phyloP scores from a whole-genome alignment of 1,140 invertebrate species.

The Achatina immaculata region DNA sequence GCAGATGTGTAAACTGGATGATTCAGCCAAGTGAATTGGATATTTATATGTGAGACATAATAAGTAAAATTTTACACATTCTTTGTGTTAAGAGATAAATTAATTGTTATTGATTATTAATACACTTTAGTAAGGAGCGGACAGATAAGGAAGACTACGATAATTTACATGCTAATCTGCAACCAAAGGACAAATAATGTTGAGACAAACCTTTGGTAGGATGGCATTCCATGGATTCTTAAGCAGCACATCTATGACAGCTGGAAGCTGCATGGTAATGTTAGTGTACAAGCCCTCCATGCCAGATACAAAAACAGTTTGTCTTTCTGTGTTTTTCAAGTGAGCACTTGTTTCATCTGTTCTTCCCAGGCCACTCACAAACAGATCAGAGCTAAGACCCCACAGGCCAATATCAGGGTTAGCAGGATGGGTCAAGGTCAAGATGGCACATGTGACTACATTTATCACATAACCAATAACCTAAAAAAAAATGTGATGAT shows the following conservation, averaged over 20 bases:
- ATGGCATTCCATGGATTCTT: slow-evolving; percentile 7
- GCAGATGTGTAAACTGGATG: too few relatives aligned
- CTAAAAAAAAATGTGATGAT: neutral
- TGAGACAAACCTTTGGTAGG: slow-evolving; percentile 7
- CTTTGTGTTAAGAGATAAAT: neutral
- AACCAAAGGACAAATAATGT: neutral
- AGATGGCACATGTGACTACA: slow-evolving; percentile 2
- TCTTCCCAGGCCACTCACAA: neutral
- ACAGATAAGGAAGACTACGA: neutral
- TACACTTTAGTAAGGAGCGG: neutral
- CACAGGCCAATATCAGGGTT: neutral
- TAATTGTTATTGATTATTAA: neutral
- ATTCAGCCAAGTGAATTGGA: too few relatives aligned
- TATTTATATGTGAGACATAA: neutral
- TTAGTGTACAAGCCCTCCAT: neutral
- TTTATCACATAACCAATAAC: slow-evolving; percentile 5
- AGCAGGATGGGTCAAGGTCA: slow-evolving; percentile 15
- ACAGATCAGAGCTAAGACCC: neutral
- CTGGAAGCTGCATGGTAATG: neutral
- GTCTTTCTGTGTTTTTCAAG: neutral
- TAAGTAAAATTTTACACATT: neutral
- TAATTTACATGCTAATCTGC: neutral
- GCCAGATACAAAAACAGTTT: neutral
- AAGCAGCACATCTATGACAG: neutral
- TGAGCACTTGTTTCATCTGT: neutral